Evolutionary conservation across 2,797 vertebrate species (phyloP).

Genomic region (Platalea minor): DNA sequence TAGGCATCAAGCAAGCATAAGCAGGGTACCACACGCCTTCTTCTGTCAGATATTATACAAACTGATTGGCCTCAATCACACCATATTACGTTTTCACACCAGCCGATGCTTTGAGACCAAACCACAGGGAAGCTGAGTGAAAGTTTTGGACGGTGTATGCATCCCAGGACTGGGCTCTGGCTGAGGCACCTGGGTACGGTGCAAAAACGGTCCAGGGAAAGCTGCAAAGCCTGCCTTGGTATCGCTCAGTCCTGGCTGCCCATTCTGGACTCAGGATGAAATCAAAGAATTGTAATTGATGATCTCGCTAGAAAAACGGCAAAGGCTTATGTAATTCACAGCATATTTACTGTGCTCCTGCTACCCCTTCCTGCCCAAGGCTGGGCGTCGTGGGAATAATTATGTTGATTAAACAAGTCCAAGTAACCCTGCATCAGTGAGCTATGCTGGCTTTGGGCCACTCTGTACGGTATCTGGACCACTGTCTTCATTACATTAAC

Average conservation of each 20-base stretch:
- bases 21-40: not conserved
- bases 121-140: fast-evolving
- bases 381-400: not conserved
- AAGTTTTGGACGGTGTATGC: fast-evolving
- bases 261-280: not conserved
- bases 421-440: not conserved
- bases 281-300: not conserved
- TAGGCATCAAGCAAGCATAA: not conserved
- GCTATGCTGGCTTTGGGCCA: not conserved
- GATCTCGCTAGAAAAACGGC: not conserved
- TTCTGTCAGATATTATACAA: not conserved
- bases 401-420: not conserved
- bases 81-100: not conserved
- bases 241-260: not conserved
- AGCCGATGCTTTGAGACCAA: not conserved
- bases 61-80: not conserved
- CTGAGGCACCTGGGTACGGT: fast-evolving
- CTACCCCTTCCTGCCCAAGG: not conserved
- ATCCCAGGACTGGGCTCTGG: not conserved
- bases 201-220: not conserved
- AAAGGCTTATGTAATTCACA: not conserved
- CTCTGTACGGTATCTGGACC: not conserved
- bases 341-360: not conserved
- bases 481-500: not conserved
- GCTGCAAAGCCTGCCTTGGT: not conserved